phyloP scores from a whole-genome alignment of 2,888 invertebrate genomes.

The Calliopum simillimum region DNA sequence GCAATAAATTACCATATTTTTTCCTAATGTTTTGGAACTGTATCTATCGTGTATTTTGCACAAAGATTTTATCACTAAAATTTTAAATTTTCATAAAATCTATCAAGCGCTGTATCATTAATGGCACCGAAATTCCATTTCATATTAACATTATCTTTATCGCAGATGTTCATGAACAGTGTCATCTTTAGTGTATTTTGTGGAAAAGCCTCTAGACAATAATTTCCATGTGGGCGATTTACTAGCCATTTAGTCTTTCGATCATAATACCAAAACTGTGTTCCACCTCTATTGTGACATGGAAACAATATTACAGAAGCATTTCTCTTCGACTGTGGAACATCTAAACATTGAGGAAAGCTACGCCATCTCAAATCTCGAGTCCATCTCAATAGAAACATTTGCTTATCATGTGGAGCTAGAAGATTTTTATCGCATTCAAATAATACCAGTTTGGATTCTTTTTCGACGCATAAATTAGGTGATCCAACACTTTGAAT shows the following conservation, averaged over 20 bases:
- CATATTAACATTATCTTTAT: constrained; percentile 62
- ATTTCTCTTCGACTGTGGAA: constrained; percentile 75
- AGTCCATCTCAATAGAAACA: constrained; percentile 65
- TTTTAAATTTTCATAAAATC: too few species aligned
- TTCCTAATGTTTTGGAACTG: too few species aligned
- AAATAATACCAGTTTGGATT: constrained; percentile 63
- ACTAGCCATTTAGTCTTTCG: constrained; percentile 67
- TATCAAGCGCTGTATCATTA: constrained; percentile 60
- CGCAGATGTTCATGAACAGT: constrained; percentile 79
- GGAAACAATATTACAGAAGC: constrained; percentile 85
- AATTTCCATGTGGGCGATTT: constrained; percentile 70
- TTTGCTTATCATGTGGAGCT: constrained; percentile 61
- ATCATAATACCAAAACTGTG: constrained; percentile 92
- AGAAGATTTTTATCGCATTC: constrained; percentile 57
- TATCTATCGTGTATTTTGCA: too few species aligned
- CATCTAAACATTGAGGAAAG: constrained; percentile 88
- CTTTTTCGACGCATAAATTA: constrained; percentile 80
- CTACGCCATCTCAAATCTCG: constrained; percentile 69
- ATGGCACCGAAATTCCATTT: constrained; percentile 62
- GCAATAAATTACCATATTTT: too few species aligned
- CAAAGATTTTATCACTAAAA: too few species aligned
- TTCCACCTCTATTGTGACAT: constrained; percentile 93
- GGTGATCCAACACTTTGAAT: constrained; percentile 75
- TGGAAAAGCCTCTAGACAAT: constrained; percentile 84
- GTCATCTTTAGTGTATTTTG: constrained; percentile 71